Percentiles rank a stretch among this genome's conserved stretches.
phyloP scores from a whole-genome alignment of 2,113 vertebrate genomes.

The Carollia perspicillata region DNA sequence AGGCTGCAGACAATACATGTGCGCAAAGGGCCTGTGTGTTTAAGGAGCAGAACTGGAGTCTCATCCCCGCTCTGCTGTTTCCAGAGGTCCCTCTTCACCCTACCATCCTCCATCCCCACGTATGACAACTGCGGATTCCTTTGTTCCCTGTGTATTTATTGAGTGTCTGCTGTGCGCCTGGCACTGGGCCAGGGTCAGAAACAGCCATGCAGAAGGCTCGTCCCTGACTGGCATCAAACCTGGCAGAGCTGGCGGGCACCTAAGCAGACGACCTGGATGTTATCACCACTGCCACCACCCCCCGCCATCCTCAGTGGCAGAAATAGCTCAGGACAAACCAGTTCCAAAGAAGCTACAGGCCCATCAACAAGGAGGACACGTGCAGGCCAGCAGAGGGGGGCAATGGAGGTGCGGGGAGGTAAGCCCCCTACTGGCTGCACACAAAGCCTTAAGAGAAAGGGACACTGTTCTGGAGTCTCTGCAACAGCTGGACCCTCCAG shows the following conservation, averaged over 20 bases:
- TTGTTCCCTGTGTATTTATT: neutral
- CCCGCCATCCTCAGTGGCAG: neutral
- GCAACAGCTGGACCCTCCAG: neutral
- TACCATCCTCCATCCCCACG: too few relatives aligned
- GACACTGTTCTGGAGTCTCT: neutral
- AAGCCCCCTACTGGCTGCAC: fast-evolving
- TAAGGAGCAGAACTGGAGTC: neutral
- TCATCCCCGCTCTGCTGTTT: neutral
- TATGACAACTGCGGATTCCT: neutral
- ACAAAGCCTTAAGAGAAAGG: neutral
- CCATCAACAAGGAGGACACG: neutral
- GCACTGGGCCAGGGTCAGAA: neutral
- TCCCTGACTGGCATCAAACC: too few relatives aligned
- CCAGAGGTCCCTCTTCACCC: neutral
- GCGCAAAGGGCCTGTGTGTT: neutral
- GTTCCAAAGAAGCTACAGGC: neutral
- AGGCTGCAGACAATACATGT: neutral
- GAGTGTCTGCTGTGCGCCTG: neutral
- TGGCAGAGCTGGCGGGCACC: neutral
- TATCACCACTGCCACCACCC: neutral
- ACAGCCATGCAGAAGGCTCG: fast-evolving
- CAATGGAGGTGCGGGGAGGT: neutral
- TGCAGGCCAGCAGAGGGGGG: neutral
- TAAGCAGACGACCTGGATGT: fast-evolving
- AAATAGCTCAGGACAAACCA: neutral